Evolutionary conservation across 2,888 invertebrate species (phyloP), one percentile per base, ranked within the genome.

Genomic region (Endomychus coccineus): DNA sequence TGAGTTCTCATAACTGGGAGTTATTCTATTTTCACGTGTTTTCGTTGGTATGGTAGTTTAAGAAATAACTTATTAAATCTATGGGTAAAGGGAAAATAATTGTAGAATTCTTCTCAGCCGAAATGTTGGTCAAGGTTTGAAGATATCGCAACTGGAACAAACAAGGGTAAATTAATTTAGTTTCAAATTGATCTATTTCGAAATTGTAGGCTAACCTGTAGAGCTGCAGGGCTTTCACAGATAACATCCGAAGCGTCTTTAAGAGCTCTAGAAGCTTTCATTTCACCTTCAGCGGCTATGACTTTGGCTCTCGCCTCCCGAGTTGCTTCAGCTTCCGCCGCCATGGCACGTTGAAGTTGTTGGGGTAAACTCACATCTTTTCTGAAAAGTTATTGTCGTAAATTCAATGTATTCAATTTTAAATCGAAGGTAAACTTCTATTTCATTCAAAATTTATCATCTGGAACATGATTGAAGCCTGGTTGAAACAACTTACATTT

Each of bases 41-140:
- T n/a, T n/a, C n/a, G n/a, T n/a, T n/a, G n/a, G n/a, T n/a, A n/a
- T n/a, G n/a, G n/a, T n/a, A n/a, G 12, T 52, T 50, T 2, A 55
- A 10, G 39, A 56, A 58, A 35, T 52, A 45, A 32, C 52, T 58
- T 14, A 84, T 56, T 31, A 86, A 64, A 56, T 94, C 92, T 68
- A 94, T 78, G 0, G 94, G 94, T 49, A 94, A 69, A 1, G 94
- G 94, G 61, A 95, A 94, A 40, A 94, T 83, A 50, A 95, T 92
- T 0, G 92, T 94, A 0, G 91, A 92, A 65, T 92, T 92, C 69
- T 91, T 92, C 68, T 95, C 92, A 0, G 89, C 86, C 1, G 92
- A 88, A 63, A 94, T 91, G 36, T 85, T 83, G 68, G 78, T 90
- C 38, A 95, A 69, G 0, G 94, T 94, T 70, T 95, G 94, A 23